These are phyloP conservation scores for Oryzias javanicus DNA, from an alignment of 2,113 vertebrate genomes.

Conservation along the genomic window DNA sequence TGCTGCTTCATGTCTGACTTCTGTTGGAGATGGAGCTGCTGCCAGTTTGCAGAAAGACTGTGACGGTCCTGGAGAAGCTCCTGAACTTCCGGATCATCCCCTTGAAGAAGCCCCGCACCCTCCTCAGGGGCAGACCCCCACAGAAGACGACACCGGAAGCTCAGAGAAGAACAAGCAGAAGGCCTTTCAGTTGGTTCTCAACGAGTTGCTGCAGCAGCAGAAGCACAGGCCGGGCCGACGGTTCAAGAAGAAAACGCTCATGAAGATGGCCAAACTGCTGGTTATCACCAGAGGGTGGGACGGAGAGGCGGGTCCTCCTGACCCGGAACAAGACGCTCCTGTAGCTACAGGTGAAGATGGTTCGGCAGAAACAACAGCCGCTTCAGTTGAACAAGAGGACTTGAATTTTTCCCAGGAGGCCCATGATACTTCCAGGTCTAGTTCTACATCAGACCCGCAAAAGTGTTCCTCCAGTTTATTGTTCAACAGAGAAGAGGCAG, in stretches of 20 bases:
- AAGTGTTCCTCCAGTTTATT: not conserved
- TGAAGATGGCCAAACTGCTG: constrained; percentile 28
- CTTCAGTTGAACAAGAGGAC: not conserved
- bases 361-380: not conserved
- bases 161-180: not conserved
- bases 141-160: too few relatives aligned
- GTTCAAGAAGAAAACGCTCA: constrained; percentile 21
- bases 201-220: constrained; percentile 16
- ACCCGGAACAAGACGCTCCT: not conserved
- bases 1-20: not conserved
- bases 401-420: not conserved
- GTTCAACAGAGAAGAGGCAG: not conserved
- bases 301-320: too few relatives aligned
- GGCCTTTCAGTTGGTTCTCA: not conserved
- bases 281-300: constrained; percentile 2
- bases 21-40: not conserved
- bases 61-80: not conserved
- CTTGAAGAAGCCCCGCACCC: not conserved
- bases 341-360: not conserved
- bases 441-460: not conserved
- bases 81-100: not conserved
- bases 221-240: constrained; percentile 16
- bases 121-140: not conserved
- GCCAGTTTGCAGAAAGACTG: not conserved
- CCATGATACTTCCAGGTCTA: too few relatives aligned